Evolutionary conservation across 2,113 vertebrate genomes (phyloP).

Genomic region (Pelusios castaneus): DNA sequence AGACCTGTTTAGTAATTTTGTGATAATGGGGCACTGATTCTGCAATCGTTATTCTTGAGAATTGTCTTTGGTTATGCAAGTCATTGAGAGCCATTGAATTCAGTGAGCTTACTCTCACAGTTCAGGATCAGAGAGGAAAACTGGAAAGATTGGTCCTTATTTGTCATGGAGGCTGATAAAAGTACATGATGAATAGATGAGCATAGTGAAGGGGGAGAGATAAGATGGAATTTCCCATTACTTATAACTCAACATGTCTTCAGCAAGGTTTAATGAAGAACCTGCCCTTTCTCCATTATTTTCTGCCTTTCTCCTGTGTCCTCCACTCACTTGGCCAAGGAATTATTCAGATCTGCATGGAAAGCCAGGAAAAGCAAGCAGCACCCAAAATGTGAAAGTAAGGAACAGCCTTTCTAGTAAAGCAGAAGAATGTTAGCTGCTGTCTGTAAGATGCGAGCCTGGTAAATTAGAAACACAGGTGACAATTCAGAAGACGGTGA

Average conservation of each 20-base stretch:
- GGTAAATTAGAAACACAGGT: neutral
- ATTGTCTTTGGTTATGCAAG: accelerated
- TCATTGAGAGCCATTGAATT: neutral
- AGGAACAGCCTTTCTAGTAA: neutral
- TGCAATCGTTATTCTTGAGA: neutral
- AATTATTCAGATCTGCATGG: accelerated
- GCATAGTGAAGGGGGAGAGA: neutral
- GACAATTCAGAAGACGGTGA: neutral
- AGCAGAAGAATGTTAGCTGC: neutral
- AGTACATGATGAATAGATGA: neutral
- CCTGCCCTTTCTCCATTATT: neutral
- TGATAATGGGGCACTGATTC: accelerated
- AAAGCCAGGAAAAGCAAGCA: neutral
- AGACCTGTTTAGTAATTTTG: no score
- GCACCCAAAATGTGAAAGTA: neutral
- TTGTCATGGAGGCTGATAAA: neutral
- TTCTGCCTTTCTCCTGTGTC: neutral
- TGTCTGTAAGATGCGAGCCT: neutral
- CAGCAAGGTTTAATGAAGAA: neutral
- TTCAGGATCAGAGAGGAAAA: accelerated
- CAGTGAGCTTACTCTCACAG: accelerated
- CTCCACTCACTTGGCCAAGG: neutral
- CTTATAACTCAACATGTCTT: neutral
- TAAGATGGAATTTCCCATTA: neutral
- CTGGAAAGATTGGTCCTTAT: neutral